phyloP scores from a whole-genome alignment of 2,797 vertebrate species.

The Microctenopoma lineatum region DNA sequence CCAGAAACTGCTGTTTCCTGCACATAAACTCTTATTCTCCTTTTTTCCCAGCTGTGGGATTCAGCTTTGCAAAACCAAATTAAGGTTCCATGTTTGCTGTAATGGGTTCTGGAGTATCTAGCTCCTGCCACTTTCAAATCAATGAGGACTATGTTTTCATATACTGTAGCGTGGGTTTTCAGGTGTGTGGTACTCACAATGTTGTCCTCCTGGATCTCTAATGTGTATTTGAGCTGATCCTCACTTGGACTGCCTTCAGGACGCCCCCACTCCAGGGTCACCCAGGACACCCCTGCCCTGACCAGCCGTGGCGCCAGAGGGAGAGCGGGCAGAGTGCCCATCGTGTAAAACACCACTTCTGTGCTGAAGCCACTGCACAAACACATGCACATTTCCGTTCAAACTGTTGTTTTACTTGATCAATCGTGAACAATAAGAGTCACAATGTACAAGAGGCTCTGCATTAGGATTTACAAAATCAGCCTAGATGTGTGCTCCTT shows the following conservation, averaged over 20 bases:
- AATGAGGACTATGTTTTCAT: no score
- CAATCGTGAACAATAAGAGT: neutral
- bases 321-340: slow-evolving; percentile 92
- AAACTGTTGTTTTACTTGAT: neutral
- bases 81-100: slow-evolving; percentile 5
- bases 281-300: slow-evolving; percentile 93
- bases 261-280: slow-evolving; percentile 93
- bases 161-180: neutral
- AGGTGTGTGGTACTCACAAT: slow-evolving; percentile 81
- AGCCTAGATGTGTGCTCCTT: neutral
- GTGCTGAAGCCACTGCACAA: slow-evolving; percentile 91
- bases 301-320: slow-evolving; percentile 92
- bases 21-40: neutral
- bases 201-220: slow-evolving; percentile 97
- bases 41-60: neutral
- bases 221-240: slow-evolving; percentile 92
- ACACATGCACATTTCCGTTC: slow-evolving; percentile 25
- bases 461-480: slow-evolving; percentile 14
- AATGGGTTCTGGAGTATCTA: neutral
- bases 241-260: slow-evolving; percentile 91
- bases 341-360: slow-evolving; percentile 95
- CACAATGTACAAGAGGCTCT: neutral
- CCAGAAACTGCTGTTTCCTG: neutral
- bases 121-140: neutral
- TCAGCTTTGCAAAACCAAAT: neutral